These are phyloP conservation scores for Altica lythri DNA, from an alignment of 2,888 invertebrate genomes.

Conservation along the genomic window DNA sequence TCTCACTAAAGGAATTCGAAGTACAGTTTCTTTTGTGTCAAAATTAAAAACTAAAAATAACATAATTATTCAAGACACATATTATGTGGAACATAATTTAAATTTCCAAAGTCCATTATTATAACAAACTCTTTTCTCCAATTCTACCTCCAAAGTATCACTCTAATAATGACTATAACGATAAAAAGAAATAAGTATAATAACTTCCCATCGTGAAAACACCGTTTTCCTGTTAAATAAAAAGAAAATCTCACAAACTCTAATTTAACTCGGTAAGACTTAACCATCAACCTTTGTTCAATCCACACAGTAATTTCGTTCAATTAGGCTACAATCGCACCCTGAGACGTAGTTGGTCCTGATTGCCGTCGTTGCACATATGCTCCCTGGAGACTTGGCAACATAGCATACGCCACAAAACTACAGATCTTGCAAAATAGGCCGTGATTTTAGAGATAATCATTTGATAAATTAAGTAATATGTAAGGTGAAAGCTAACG, in stretches of 20 bases:
- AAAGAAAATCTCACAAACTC: background rate
- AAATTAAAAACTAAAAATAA: too few relatives aligned
- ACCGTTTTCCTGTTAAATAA: background rate
- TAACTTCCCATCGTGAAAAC: background rate
- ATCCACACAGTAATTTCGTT: constrained; percentile 19
- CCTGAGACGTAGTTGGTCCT: constrained; percentile 19
- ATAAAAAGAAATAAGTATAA: too few relatives aligned
- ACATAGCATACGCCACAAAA: constrained; percentile 10
- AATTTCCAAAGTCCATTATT: background rate
- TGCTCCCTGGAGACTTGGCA: constrained; percentile 19
- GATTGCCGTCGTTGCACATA: constrained; percentile 24
- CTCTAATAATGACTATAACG: too few relatives aligned
- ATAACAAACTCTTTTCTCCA: background rate
- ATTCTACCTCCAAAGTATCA: background rate
- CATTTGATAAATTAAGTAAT: too few relatives aligned
- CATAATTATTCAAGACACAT: too few relatives aligned
- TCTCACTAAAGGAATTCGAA: too few relatives aligned
- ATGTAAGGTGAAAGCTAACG: too few relatives aligned
- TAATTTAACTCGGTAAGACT: constrained; percentile 6
- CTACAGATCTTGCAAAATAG: background rate
- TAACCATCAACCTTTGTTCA: constrained; percentile 24
- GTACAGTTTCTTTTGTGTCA: too few relatives aligned
- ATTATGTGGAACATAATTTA: too few relatives aligned
- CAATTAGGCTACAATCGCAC: constrained; percentile 25
- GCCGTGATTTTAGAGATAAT: background rate